Conservation (phyloP, 2,797 vertebrate genomes). For the Clarias platycephalus region DNA sequence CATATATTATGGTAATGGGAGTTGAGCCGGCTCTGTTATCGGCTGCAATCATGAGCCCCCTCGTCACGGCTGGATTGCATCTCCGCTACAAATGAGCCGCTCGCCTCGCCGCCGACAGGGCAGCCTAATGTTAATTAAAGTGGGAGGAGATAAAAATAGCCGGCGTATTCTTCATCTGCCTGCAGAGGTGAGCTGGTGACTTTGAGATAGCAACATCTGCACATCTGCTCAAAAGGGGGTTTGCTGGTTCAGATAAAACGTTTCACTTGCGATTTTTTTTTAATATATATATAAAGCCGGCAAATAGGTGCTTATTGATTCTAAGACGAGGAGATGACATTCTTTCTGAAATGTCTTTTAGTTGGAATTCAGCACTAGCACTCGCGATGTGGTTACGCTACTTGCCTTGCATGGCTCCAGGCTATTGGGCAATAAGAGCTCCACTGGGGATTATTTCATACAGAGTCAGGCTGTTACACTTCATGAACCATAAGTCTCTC, state of each 20-base stretch:
- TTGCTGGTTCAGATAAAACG: not conserved
- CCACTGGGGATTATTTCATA: conserved; percentile 56
- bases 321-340: not conserved
- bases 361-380: conserved; percentile 72
- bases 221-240: not conserved
- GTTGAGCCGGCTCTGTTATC: conserved; percentile 54
- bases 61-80: conserved; percentile 49
- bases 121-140: conserved; percentile 61
- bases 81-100: conserved; percentile 51
- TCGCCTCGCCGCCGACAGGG: conserved; percentile 44
- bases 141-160: conserved; percentile 55
- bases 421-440: conserved; percentile 67
- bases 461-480: conserved; percentile 60
- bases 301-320: not conserved
- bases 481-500: conserved; percentile 67
- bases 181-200: conserved; percentile 37
- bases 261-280: not conserved
- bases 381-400: conserved; percentile 50
- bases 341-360: conserved; percentile 45
- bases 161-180: conserved; percentile 38
- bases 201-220: conserved; percentile 31
- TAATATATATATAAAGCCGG: not conserved
- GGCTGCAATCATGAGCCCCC: conserved; percentile 44
- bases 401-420: conserved; percentile 40
- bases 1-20: conserved; percentile 60